Evolutionary conservation across 1,140 invertebrate genomes (phyloP).

Genomic region (Pteromalus puparum): DNA sequence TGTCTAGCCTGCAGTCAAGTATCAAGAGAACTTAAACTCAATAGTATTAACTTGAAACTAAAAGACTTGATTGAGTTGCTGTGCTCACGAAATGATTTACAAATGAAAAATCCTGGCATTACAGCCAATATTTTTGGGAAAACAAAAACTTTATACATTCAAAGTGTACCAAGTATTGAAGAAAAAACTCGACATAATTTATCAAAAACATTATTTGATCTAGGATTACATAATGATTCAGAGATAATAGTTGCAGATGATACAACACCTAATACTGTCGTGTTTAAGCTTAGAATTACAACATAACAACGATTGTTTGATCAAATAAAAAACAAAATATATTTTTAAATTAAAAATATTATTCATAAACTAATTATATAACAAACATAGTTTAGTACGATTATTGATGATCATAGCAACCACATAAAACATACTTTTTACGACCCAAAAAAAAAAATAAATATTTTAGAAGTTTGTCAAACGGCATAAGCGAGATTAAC

Average conservation of each 20-base stretch:
- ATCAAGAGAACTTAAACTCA: slow-evolving; percentile 82
- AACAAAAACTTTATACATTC: slow-evolving; percentile 95
- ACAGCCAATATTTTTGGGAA: slow-evolving; percentile 88
- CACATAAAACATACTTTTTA: too few relatives aligned
- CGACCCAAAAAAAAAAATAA: too few relatives aligned
- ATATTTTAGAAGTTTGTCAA: too few relatives aligned
- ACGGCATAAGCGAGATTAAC: too few relatives aligned
- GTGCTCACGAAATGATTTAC: slow-evolving; percentile 84
- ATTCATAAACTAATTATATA: not conserved
- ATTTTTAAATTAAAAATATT: not conserved
- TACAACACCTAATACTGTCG: slow-evolving; percentile 89
- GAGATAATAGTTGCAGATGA: slow-evolving; percentile 93
- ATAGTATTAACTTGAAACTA: slow-evolving; percentile 84
- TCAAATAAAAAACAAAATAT: not conserved
- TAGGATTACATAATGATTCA: slow-evolving; percentile 88
- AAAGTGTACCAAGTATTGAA: slow-evolving; percentile 92
- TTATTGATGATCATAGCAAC: too few relatives aligned
- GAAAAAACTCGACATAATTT: slow-evolving; percentile 90
- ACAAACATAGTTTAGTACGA: not conserved
- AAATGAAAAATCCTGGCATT: slow-evolving; percentile 91
- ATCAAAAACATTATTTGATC: slow-evolving; percentile 88
- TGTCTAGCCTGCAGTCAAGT: slow-evolving; percentile 92
- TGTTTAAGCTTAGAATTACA: slow-evolving; percentile 79
- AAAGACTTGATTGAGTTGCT: slow-evolving; percentile 90
- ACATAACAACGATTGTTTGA: not conserved